Base-by-base conservation (phyloP, 2,113 vertebrate species). In the Oryctolagus cuniculus region DNA sequence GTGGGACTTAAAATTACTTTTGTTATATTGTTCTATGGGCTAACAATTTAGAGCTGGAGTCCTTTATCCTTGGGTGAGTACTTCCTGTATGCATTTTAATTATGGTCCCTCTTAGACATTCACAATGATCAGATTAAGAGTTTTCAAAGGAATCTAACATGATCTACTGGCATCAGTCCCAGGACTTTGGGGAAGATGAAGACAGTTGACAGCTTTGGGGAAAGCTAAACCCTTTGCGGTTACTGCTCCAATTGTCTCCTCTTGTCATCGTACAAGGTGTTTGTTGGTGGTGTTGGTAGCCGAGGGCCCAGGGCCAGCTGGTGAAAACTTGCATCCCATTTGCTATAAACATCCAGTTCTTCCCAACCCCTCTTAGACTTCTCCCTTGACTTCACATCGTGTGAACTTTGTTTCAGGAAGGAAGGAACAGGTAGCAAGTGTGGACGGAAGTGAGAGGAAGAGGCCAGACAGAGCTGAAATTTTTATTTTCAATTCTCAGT, bases 181-280 rank as follows among this genome's bases (percentile, higher is more conserved):
- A 21, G 80, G 89, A 91, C 58, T 74, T 94, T 51, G 74, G 67
- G 69, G 73, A 96, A 69, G 24, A 9, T 90, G 61, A 67, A 34
- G 78, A 90, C 51, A 63, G 63, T 15, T 55, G 55, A 64, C 87
- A 64, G 25, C 22, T 91, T 66, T 73, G 49, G 51, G 69, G 44
- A 55, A 83, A 94, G 34, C 6, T 74, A 70, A 66, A 19, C 44
- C 53, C 44, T 90, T 63, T 3, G 0, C 3, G 10, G 16, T 51
- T 17, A 9, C 0, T 0, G 24, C 12, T 82, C 77, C 25, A 13
- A 49, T 17, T 38, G 87, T 44, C n/a, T 83, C 17, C 34, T 81
- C 78, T 64, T 25, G 2, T 34, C 61, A 55, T 2, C 15, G 13
- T 10, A 25, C 0, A 0, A 31, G 49, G 27, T 34, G 22, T 79